Percentiles rank a stretch among this genome's conserved stretches.
These are phyloP conservation scores for Chymomyza fuscimana DNA, from an alignment of 2,888 invertebrate genomes.

Conservation along the genomic window DNA sequence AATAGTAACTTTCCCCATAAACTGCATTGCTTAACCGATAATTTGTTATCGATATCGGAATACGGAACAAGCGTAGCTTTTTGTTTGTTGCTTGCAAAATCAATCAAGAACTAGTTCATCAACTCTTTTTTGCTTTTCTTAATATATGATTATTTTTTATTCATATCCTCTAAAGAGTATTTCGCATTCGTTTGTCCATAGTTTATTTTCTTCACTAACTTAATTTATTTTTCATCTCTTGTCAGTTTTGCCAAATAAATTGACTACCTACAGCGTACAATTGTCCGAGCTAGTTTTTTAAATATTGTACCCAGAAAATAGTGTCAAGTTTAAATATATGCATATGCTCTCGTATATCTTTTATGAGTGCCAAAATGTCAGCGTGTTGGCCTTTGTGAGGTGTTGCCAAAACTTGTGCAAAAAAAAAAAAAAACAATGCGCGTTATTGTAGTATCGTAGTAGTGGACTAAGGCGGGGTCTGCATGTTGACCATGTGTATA, in stretches of 20 bases:
- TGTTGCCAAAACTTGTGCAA: not conserved
- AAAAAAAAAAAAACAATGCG: not conserved
- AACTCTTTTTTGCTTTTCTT: too few species aligned
- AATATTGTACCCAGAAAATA: conserved; percentile 32
- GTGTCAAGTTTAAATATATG: conserved; percentile 62
- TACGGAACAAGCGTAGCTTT: too few species aligned
- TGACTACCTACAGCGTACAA: not conserved
- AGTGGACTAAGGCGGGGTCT: not conserved
- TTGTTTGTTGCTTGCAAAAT: too few species aligned
- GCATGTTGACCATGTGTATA: not conserved
- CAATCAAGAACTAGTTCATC: too few species aligned
- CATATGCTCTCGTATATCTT: conserved; percentile 21
- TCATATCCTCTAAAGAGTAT: not conserved
- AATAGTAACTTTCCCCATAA: too few species aligned
- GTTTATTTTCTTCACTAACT: not conserved
- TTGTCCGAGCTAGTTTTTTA: not conserved
- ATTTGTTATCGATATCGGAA: too few species aligned
- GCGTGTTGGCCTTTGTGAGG: conserved; percentile 12
- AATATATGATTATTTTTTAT: too few species aligned
- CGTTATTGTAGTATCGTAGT: not conserved
- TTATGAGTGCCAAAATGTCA: conserved; percentile 40
- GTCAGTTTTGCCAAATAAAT: not conserved
- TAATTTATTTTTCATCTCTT: not conserved
- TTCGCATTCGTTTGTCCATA: conserved; percentile 33
- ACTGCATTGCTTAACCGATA: too few species aligned